phyloP scores from a whole-genome alignment of 1,140 invertebrate genomes.

The Atopsyche davidsoni region DNA sequence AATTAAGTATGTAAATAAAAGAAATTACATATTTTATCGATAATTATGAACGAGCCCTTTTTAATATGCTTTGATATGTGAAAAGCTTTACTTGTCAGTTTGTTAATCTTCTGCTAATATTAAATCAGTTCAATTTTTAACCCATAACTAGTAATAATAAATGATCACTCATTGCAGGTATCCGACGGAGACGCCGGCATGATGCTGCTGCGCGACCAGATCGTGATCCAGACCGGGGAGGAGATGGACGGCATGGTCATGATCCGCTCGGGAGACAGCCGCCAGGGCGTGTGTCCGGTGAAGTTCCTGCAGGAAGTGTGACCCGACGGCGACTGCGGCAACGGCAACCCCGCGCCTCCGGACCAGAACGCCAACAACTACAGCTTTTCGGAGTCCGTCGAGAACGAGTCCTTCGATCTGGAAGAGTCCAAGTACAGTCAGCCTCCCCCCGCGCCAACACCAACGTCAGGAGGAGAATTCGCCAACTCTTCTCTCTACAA shows the following conservation, averaged over 20 bases:
- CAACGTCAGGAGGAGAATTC: constrained; percentile 12
- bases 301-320: constrained; percentile 82
- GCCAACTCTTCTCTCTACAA: constrained; percentile 20
- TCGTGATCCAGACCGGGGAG: constrained; percentile 79
- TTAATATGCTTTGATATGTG: no score
- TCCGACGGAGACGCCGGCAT: constrained; percentile 57
- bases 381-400: background rate
- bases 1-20: no score
- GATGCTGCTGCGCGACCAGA: constrained; percentile 62
- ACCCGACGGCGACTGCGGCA: constrained; percentile 42
- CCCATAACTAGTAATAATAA: no score
- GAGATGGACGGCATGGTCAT: constrained; percentile 88
- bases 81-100: no score
- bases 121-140: no score
- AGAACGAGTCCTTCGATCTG: constrained; percentile 5
- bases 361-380: background rate
- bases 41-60: no score
- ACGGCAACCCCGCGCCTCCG: background rate
- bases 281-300: constrained; percentile 74
- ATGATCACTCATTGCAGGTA: constrained; percentile 56
- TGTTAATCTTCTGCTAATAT: no score
- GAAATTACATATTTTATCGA: no score
- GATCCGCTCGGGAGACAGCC: constrained; percentile 82
- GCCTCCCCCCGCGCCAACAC: constrained; percentile 7
- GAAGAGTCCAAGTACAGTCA: constrained; percentile 11